A percentile compares a stretch with the other conserved stretches of the same genome.
Evolutionary conservation across 2,888 invertebrate species (phyloP).

Genomic region (Mylabris sibirica): DNA sequence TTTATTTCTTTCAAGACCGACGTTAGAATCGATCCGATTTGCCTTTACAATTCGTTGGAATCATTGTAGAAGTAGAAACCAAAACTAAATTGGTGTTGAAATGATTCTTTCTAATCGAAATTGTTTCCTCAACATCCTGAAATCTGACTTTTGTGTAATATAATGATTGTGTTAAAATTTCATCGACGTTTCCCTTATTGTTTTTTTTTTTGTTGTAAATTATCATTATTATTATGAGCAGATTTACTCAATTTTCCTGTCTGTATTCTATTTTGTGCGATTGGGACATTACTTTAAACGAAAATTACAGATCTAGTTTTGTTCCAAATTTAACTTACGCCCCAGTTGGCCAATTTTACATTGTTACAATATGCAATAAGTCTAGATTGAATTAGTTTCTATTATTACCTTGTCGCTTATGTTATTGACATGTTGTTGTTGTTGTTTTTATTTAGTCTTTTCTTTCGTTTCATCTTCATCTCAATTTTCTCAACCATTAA

Average conservation of each 20-base stretch:
- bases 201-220: not conserved
- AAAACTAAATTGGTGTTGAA: not conserved
- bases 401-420: conserved; percentile 10
- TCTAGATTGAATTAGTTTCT: conserved; percentile 8
- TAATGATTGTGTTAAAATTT: not conserved
- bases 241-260: conserved; percentile 10
- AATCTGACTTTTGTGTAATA: not conserved
- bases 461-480: not conserved
- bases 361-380: conserved; percentile 13
- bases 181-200: not conserved
- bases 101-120: not conserved
- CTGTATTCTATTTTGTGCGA: not conserved
- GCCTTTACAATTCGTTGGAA: not conserved
- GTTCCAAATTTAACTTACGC: conserved; percentile 7
- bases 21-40: not conserved
- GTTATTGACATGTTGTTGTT: conserved; percentile 6
- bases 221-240: not conserved
- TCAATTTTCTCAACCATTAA: not conserved
- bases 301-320: conserved; percentile 1
- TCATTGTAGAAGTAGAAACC: not conserved
- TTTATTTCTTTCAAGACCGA: not conserved
- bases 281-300: conserved; percentile 1
- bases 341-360: conserved; percentile 11
- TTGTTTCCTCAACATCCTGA: conserved; percentile 3
- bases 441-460: not conserved